A percentile compares a stretch with the other conserved stretches of the same genome.
Conservation (phyloP, 2,113 vertebrate species). For the Stegastes partitus region DNA sequence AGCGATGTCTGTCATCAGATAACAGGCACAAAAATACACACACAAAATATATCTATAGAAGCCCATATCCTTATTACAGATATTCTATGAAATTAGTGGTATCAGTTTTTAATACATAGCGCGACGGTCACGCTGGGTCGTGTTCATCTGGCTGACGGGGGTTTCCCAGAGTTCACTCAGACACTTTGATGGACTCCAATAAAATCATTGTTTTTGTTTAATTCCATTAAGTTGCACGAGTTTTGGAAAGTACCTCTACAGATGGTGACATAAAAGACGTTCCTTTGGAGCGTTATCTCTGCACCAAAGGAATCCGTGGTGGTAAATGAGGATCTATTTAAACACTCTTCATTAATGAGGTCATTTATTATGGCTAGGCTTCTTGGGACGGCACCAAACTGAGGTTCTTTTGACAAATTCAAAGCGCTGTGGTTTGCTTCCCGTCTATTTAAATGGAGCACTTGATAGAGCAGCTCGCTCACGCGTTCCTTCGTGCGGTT, state of each 20-base stretch:
- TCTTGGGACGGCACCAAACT: slow-evolving; percentile 32
- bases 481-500: neutral
- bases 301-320: slow-evolving; percentile 13
- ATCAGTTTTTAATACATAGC: slow-evolving; percentile 4
- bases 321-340: slow-evolving; percentile 52
- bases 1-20: slow-evolving; percentile 67
- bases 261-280: slow-evolving; percentile 1
- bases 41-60: slow-evolving; percentile 13
- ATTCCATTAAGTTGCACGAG: neutral
- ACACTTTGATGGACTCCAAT: neutral
- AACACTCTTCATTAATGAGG: slow-evolving; percentile 48
- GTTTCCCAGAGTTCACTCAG: neutral
- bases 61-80: slow-evolving; percentile 17
- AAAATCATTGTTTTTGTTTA: neutral
- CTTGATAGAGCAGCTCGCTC: neutral
- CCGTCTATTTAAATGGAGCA: neutral
- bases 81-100: neutral
- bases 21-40: slow-evolving; percentile 68
- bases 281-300: neutral
- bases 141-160: neutral
- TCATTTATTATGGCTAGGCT: slow-evolving; percentile 39
- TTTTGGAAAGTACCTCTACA: slow-evolving; percentile 24
- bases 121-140: neutral
- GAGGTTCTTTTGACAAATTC: slow-evolving; percentile 27
- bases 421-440: slow-evolving; percentile 9